phyloP scores from a whole-genome alignment of 2,797 vertebrate genomes.

The Hirundo rustica region DNA sequence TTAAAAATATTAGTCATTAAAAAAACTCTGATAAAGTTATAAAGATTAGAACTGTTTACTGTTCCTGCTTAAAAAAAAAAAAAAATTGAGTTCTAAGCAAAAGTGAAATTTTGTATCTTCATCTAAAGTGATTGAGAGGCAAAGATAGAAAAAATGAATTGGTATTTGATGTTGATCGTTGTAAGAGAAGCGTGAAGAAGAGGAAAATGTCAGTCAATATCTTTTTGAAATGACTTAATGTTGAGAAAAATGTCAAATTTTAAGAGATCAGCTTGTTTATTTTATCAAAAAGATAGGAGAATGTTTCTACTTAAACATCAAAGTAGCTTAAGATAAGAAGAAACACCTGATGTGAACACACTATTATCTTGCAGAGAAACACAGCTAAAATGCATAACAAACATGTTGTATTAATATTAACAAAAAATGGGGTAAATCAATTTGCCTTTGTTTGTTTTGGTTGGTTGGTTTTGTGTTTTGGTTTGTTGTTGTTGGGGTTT shows the following conservation, averaged over 20 bases:
- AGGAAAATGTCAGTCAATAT: neutral
- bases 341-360: neutral
- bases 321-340: neutral
- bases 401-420: neutral
- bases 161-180: neutral
- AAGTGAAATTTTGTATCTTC: neutral
- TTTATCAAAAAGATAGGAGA: neutral
- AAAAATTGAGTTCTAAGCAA: neutral
- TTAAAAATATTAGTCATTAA: neutral
- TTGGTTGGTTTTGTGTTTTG: neutral
- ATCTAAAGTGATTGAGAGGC: fast-evolving
- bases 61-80: neutral
- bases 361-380: neutral
- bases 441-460: neutral
- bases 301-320: neutral
- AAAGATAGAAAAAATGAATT: neutral
- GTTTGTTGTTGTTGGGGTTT: neutral
- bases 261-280: neutral
- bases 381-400: neutral
- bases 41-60: neutral
- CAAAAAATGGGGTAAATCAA: neutral
- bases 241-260: neutral
- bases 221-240: neutral
- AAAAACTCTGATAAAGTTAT: neutral
- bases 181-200: neutral